Percentiles rank a stretch among this genome's conserved stretches.
These are phyloP conservation scores for Orientallactaga bullata DNA, from an alignment of 2,113 vertebrate genomes.

Conservation along the genomic window DNA sequence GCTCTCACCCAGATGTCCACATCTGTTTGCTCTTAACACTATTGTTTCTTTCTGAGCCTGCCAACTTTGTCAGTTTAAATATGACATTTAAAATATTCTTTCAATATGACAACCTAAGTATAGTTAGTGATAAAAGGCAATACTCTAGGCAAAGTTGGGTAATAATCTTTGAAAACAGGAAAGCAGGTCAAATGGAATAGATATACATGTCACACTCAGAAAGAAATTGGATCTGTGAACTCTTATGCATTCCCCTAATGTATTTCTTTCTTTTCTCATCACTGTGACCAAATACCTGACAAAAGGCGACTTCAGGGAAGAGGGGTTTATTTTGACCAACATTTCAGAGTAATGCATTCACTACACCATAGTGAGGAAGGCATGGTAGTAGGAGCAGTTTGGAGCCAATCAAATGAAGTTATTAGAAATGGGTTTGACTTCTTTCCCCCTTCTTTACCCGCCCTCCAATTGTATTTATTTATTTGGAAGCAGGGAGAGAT, in stretches of 20 bases:
- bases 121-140: conserved; percentile 47
- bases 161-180: conserved; percentile 13
- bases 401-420: neutral
- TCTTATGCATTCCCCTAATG: neutral
- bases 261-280: neutral
- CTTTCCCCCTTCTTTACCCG: neutral
- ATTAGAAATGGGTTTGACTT: neutral
- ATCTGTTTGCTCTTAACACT: conserved; percentile 60
- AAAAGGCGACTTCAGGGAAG: neutral
- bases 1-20: neutral
- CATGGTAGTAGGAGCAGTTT: too few relatives aligned
- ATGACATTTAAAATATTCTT: conserved; percentile 49
- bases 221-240: neutral
- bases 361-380: neutral
- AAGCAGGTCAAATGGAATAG: neutral
- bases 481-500: too few relatives aligned
- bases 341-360: neutral
- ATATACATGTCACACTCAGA: neutral
- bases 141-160: neutral
- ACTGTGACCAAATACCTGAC: neutral
- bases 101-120: conserved; percentile 26
- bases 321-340: neutral
- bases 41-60: conserved; percentile 44
- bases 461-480: too few relatives aligned
- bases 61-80: conserved; percentile 59